A percentile compares a stretch with the other conserved stretches of the same genome.
Evolutionary conservation across 1,140 invertebrate species (phyloP).

Genomic region (Rhizoglyphus robini): DNA sequence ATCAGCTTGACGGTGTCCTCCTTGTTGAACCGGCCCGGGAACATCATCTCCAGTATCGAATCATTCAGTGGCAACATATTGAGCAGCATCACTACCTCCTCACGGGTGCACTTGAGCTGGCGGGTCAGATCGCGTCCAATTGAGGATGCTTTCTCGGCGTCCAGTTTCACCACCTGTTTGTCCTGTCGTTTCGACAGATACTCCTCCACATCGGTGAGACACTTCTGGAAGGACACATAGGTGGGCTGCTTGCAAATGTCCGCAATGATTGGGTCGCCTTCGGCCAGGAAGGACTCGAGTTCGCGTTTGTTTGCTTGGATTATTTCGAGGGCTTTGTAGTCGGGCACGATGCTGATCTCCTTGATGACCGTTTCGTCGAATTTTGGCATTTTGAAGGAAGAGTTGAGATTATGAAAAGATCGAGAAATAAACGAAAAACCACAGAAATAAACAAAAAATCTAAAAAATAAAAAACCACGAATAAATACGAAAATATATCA

Average conservation of each 20-base stretch:
- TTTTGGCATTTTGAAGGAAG: no score
- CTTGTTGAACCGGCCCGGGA: not conserved
- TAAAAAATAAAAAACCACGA: no score
- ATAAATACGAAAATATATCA: no score
- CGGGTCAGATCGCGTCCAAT: not conserved
- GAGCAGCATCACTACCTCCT: not conserved
- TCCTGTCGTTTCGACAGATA: not conserved
- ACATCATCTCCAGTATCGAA: not conserved
- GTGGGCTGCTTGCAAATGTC: not conserved
- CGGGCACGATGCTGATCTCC: not conserved
- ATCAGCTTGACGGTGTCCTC: no score
- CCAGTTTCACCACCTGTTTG: not conserved
- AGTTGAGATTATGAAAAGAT: no score
- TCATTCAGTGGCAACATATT: not conserved
- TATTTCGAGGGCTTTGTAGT: not conserved
- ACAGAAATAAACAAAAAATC: no score
- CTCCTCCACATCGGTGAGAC: not conserved
- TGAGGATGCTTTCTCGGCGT: not conserved
- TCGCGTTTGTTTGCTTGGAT: not conserved
- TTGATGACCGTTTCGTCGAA: not conserved
- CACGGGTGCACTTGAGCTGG: not conserved
- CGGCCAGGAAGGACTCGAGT: not conserved
- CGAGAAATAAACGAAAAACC: no score
- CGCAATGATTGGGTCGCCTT: not conserved
- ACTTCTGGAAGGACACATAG: not conserved